phyloP scores from a whole-genome alignment of 2,797 vertebrate genomes.

The Arrhamphus sclerolepis region DNA sequence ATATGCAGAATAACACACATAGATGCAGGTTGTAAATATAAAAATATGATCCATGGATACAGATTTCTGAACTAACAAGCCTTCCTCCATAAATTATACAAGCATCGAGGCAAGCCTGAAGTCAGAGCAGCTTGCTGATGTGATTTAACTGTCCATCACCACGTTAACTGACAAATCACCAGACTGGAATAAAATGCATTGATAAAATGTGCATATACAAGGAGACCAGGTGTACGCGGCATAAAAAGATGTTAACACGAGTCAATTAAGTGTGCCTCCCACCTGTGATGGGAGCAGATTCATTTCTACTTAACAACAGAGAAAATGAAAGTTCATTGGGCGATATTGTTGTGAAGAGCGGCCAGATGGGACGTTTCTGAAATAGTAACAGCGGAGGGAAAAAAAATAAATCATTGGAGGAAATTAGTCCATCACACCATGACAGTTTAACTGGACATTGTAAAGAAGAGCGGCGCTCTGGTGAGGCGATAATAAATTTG shows the following conservation, averaged over 20 bases:
- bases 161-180: conserved; percentile 60
- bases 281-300: conserved; percentile 83
- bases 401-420: conserved; percentile 45
- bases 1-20: too few species aligned
- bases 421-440: conserved; percentile 71
- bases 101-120: conserved; percentile 1
- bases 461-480: conserved; percentile 45
- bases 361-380: conserved; percentile 83
- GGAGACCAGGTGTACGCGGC: conserved; percentile 78
- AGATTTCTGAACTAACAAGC: too few species aligned
- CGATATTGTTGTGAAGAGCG: conserved; percentile 75
- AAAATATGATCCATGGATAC: too few species aligned
- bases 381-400: conserved; percentile 68
- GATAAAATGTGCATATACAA: conserved; percentile 67
- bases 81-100: too few species aligned
- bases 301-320: conserved; percentile 81
- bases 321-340: conserved; percentile 81
- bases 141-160: conserved; percentile 46
- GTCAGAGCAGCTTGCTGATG: conserved; percentile 22
- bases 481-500: conserved; percentile 52
- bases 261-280: conserved; percentile 81
- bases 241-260: conserved; percentile 75
- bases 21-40: too few species aligned
- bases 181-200: conserved; percentile 54
- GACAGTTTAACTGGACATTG: conserved; percentile 67